phyloP scores from a whole-genome alignment of 2,888 invertebrate genomes.

The Nomada lathburiana region DNA sequence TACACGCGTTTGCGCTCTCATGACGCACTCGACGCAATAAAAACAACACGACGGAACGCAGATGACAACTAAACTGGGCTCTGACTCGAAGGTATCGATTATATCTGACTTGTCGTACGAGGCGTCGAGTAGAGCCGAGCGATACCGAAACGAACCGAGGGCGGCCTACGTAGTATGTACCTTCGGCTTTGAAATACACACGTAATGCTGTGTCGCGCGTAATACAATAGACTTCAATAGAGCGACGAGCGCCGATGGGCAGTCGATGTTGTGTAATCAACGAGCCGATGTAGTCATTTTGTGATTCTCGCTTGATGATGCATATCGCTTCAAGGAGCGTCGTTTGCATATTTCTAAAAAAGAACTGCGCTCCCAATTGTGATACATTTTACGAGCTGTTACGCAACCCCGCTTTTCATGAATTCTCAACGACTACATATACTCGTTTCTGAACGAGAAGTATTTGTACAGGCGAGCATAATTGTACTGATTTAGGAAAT shows the following conservation, averaged over 20 bases:
- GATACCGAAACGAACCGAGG: slow-evolving; percentile 46
- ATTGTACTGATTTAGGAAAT: neutral
- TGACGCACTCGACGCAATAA: slow-evolving; percentile 50
- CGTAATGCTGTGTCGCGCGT: slow-evolving; percentile 49
- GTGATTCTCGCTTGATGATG: slow-evolving; percentile 37
- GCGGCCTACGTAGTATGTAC: slow-evolving; percentile 38
- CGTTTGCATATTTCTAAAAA: slow-evolving; percentile 15
- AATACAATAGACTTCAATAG: slow-evolving; percentile 60
- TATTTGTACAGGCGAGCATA: too few relatives aligned
- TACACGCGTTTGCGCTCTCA: slow-evolving; percentile 57
- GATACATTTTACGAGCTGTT: neutral
- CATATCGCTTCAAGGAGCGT: neutral
- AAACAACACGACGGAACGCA: slow-evolving; percentile 58
- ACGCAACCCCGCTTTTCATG: neutral
- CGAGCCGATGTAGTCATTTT: slow-evolving; percentile 39
- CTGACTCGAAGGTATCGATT: slow-evolving; percentile 67
- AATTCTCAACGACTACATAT: neutral
- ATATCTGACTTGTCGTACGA: slow-evolving; percentile 60
- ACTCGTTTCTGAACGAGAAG: neutral
- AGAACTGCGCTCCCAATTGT: neutral
- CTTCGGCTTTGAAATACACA: slow-evolving; percentile 27
- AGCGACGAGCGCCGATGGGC: slow-evolving; percentile 37
- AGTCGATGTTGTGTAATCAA: slow-evolving; percentile 55
- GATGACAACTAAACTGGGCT: slow-evolving; percentile 68
- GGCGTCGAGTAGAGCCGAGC: slow-evolving; percentile 48